Conservation (phyloP, 2,113 vertebrate species). For the Ceuthmochares aereus region DNA sequence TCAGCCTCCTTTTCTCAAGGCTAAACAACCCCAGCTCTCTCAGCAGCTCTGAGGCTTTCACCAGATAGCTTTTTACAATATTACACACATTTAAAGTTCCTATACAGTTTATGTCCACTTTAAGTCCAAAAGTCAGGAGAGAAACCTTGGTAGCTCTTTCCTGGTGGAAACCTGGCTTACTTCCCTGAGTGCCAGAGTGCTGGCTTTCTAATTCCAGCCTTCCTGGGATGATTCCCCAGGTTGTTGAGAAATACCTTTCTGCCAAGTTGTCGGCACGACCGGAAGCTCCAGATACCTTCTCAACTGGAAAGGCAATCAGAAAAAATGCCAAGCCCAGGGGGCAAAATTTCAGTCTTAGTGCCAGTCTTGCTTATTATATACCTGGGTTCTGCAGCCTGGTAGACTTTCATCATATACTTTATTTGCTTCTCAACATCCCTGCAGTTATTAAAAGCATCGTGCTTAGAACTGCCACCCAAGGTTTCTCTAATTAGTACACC, state of each 20-base stretch:
- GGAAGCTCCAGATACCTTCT: constrained; percentile 54
- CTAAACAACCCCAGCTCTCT: no score
- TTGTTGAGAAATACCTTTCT: constrained; percentile 36
- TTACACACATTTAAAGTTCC: not conserved
- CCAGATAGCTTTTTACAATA: not conserved
- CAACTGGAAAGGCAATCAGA: constrained; percentile 50
- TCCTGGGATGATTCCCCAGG: constrained; percentile 8
- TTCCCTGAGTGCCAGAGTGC: not conserved
- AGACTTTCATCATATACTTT: constrained; percentile 63
- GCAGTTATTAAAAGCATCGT: constrained; percentile 53
- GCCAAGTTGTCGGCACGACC: constrained; percentile 17
- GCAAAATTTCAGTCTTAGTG: constrained; percentile 55
- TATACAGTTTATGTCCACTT: not conserved
- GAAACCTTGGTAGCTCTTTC: not conserved
- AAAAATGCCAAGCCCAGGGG: constrained; percentile 46
- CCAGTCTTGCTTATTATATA: constrained; percentile 59
- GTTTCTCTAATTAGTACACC: constrained; percentile 61
- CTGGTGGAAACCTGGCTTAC: not conserved
- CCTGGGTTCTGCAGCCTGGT: constrained; percentile 51
- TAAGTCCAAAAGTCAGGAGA: not conserved
- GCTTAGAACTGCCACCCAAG: constrained; percentile 24
- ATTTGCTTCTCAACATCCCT: constrained; percentile 68
- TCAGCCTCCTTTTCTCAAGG: no score
- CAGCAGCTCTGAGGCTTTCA: no score
- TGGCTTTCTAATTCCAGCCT: not conserved